Percentiles rank a stretch among this genome's conserved stretches.
These are phyloP conservation scores for Lepidocyrtoides sp. DNA, from an alignment of 2,888 invertebrate genomes.

Conservation along the genomic window DNA sequence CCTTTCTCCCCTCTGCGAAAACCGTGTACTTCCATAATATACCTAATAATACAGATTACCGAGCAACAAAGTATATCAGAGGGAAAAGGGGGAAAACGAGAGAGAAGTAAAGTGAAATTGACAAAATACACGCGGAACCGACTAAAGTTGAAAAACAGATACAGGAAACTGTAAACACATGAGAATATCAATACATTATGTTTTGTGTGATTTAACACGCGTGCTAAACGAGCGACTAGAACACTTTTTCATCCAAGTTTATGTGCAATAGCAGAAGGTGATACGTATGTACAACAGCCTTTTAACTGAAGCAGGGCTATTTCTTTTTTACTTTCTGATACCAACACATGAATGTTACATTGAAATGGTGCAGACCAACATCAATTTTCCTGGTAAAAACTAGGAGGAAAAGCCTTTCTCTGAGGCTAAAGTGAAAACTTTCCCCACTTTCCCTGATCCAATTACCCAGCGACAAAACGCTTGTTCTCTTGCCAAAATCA, in stretches of 20 bases:
- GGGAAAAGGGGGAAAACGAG: background rate
- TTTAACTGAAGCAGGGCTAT: background rate
- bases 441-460: slow-evolving; percentile 81
- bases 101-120: background rate
- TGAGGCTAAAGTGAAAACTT: slow-evolving; percentile 75
- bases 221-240: slow-evolving; percentile 4
- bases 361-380: slow-evolving; percentile 72
- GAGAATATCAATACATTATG: background rate
- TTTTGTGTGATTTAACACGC: slow-evolving; percentile 33
- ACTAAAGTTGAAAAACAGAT: slow-evolving; percentile 5
- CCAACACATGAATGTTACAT: slow-evolving; percentile 33
- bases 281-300: background rate
- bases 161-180: background rate
- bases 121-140: background rate
- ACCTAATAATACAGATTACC: slow-evolving; percentile 19
- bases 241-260: slow-evolving; percentile 1
- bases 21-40: background rate
- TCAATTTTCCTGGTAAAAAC: slow-evolving; percentile 66
- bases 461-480: slow-evolving; percentile 79
- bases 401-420: slow-evolving; percentile 65
- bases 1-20: background rate
- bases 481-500: slow-evolving; percentile 75
- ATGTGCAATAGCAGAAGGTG: background rate
- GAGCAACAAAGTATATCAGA: background rate
- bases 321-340: background rate